phyloP scores from a whole-genome alignment of 1,140 invertebrate genomes.

The Doryteuthis pealeii region DNA sequence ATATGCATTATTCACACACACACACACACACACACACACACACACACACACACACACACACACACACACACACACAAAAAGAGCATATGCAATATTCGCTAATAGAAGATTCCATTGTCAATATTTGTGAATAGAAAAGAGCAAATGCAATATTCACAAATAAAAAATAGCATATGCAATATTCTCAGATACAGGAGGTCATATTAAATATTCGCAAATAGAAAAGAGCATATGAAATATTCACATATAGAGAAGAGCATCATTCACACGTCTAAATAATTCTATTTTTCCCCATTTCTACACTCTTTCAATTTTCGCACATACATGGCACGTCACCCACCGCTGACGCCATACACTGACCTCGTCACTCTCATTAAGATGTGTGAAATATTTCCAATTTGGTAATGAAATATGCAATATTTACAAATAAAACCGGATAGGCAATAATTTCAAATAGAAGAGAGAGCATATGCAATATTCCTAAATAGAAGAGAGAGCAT shows the following conservation, averaged over 20 bases:
- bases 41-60: neutral
- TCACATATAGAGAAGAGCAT: neutral
- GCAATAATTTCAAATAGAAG: too few species aligned
- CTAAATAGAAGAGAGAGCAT: neutral
- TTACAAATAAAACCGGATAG: too few species aligned
- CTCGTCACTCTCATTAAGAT: too few species aligned
- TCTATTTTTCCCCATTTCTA: too few species aligned
- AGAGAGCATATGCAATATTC: too few species aligned
- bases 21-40: neutral
- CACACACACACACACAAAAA: neutral
- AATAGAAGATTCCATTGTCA: neutral
- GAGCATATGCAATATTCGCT: neutral
- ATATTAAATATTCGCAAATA: neutral
- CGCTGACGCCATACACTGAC: too few species aligned
- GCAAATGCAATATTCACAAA: neutral
- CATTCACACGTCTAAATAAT: too few species aligned
- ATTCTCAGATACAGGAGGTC: neutral
- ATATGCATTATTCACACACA: too few species aligned
- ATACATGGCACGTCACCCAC: too few species aligned
- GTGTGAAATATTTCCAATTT: too few species aligned
- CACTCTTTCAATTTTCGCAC: too few species aligned
- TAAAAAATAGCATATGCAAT: neutral
- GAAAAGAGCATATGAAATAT: neutral
- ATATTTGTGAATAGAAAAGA: neutral
- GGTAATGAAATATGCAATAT: too few species aligned